Evolutionary conservation across 1,140 invertebrate species (phyloP).

Genomic region (Whitmania pigra): DNA sequence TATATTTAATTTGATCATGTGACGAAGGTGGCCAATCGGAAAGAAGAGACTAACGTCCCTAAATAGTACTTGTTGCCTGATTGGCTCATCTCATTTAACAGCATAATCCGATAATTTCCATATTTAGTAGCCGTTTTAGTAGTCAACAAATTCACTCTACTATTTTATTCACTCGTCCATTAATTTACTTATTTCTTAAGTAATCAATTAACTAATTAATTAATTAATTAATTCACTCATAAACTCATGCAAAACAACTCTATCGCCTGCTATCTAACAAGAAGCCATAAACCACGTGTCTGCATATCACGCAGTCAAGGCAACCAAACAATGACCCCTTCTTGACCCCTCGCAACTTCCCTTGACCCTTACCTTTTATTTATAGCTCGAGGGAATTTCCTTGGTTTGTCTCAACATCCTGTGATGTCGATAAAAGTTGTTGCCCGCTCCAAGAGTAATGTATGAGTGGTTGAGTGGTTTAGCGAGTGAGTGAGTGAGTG

Average conservation of each 20-base stretch:
- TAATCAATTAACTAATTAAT: not conserved
- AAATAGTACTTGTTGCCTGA: not conserved
- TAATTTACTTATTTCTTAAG: not conserved
- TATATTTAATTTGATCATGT: slow-evolving; percentile 4
- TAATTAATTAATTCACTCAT: not conserved
- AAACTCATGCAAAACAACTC: not conserved
- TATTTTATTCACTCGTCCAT: not conserved
- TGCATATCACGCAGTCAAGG: not conserved
- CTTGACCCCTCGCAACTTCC: not conserved
- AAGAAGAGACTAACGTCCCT: not conserved
- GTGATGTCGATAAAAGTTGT: too few relatives aligned
- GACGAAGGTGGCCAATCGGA: not conserved
- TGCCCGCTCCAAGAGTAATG: not conserved
- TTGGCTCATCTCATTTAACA: not conserved
- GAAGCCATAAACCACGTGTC: not conserved
- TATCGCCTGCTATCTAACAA: not conserved
- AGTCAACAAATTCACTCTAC: not conserved
- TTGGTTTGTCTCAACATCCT: too few relatives aligned
- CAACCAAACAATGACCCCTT: not conserved
- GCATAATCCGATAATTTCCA: not conserved
- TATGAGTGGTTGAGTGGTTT: slow-evolving; percentile 23
- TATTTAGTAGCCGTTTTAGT: not conserved
- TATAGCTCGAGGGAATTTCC: slow-evolving; percentile 1
- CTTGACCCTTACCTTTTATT: not conserved
- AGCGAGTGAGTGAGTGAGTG: slow-evolving; percentile 25